Evolutionary conservation across 2,888 invertebrate genomes (phyloP).

Genomic region (Eupeodes luniger): DNA sequence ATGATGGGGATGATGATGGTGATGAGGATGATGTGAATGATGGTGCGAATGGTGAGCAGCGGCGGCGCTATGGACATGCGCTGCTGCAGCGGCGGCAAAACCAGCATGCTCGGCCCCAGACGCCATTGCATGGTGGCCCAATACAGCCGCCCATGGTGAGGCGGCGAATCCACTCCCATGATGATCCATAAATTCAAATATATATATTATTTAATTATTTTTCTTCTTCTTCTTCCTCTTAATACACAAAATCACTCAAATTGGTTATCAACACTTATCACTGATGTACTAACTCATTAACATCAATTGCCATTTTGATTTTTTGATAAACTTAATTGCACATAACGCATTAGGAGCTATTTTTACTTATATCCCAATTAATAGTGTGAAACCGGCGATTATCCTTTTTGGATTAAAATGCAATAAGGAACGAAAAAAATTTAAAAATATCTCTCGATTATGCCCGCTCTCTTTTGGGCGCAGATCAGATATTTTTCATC

Average conservation of each 20-base stretch:
- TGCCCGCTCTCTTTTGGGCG: conserved; percentile 75
- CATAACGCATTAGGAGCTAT: conserved; percentile 1
- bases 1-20: conserved; percentile 84
- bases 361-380: conserved; percentile 28
- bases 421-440: neutral
- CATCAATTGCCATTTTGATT: conserved; percentile 66
- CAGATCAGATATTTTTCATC: conserved; percentile 74
- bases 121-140: conserved; percentile 86
- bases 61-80: conserved; percentile 85
- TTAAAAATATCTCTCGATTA: conserved; percentile 60
- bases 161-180: conserved; percentile 90
- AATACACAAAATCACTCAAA: conserved; percentile 24
- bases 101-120: conserved; percentile 84
- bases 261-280: conserved; percentile 55
- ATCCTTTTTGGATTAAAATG: conserved; percentile 53
- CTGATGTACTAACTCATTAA: conserved; percentile 42
- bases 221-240: conserved; percentile 39
- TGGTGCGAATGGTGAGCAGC: conserved; percentile 83
- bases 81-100: conserved; percentile 84
- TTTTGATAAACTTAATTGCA: conserved; percentile 38
- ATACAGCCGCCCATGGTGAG: conserved; percentile 92
- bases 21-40: conserved; percentile 81
- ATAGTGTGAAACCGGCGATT: conserved; percentile 39
- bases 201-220: conserved; percentile 28
- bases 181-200: conserved; percentile 88